Percentiles rank a stretch among this genome's conserved stretches.
phyloP scores from a whole-genome alignment of 2,888 invertebrate genomes.

The Nysson spinosus region DNA sequence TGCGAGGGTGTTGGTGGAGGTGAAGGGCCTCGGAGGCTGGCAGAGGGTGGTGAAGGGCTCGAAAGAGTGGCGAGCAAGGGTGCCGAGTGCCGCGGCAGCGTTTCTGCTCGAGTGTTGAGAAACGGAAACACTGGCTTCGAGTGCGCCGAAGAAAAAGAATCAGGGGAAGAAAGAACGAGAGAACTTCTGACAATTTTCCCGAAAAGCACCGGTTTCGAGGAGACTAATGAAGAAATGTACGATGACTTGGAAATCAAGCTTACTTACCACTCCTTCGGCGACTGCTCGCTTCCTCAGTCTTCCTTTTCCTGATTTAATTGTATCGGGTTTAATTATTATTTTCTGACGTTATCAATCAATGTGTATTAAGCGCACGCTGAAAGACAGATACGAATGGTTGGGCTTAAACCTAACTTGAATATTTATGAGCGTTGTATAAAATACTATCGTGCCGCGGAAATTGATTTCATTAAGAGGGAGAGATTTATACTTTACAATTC shows the following conservation, averaged over 20 bases:
- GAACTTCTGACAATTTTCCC: constrained; percentile 56
- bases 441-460: no score
- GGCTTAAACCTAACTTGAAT: no score
- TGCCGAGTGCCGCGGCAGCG: constrained; percentile 70
- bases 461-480: no score
- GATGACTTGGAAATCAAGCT: constrained; percentile 54
- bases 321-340: neutral
- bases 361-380: no score
- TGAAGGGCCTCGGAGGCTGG: constrained; percentile 54
- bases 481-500: no score
- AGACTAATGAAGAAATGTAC: constrained; percentile 50
- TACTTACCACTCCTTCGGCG: constrained; percentile 33
- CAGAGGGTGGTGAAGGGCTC: constrained; percentile 56
- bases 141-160: constrained; percentile 9
- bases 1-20: constrained; percentile 37
- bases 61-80: constrained; percentile 59
- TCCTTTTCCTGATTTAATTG: neutral
- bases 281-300: neutral
- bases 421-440: no score
- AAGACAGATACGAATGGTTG: no score
- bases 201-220: constrained; percentile 48
- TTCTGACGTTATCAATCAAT: neutral
- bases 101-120: constrained; percentile 67
- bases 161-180: constrained; percentile 8
- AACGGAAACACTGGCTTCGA: constrained; percentile 43